These are phyloP conservation scores for Astropecten irregularis DNA, from an alignment of 53 echinoderm and acorn worm genomes.

Conservation along the genomic window DNA sequence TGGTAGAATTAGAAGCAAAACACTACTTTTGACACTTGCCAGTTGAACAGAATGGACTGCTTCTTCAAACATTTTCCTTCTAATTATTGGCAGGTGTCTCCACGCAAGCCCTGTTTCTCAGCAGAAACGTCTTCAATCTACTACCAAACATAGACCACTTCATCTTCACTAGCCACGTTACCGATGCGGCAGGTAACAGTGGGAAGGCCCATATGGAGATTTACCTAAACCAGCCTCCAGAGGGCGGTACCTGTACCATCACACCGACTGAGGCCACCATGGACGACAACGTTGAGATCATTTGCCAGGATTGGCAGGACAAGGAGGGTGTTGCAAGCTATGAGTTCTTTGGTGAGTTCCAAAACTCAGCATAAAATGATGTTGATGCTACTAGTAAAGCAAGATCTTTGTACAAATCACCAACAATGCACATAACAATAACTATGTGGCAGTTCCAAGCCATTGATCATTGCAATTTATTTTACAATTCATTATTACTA, in stretches of 20 bases:
- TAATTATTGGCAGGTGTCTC: not conserved
- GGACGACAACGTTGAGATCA: not conserved
- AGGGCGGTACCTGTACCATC: constrained; percentile 32
- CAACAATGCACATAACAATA: no score
- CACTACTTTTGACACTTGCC: no score
- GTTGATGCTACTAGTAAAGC: not conserved
- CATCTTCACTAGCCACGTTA: constrained; percentile 11
- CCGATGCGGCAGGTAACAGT: not conserved
- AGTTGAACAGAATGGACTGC: no score
- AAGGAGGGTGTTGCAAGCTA: constrained; percentile 27
- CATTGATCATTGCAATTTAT: no score
- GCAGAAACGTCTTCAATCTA: constrained; percentile 37
- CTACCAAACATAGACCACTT: not conserved
- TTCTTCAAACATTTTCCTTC: no score
- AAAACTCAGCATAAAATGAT: no score
- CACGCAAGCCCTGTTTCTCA: constrained; percentile 14
- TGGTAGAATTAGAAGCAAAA: no score
- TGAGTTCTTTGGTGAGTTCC: constrained; percentile 55
- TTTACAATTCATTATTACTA: no score
- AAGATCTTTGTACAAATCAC: no score
- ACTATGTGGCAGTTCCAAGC: no score
- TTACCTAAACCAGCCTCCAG: constrained; percentile 33
- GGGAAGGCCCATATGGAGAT: constrained; percentile 42
- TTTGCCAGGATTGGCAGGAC: constrained; percentile 37
- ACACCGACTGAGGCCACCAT: not conserved